Percentiles rank a stretch among this genome's conserved stretches.
These are phyloP conservation scores for Neodiprion lecontei DNA, from an alignment of 1,140 invertebrate genomes.

Conservation along the genomic window DNA sequence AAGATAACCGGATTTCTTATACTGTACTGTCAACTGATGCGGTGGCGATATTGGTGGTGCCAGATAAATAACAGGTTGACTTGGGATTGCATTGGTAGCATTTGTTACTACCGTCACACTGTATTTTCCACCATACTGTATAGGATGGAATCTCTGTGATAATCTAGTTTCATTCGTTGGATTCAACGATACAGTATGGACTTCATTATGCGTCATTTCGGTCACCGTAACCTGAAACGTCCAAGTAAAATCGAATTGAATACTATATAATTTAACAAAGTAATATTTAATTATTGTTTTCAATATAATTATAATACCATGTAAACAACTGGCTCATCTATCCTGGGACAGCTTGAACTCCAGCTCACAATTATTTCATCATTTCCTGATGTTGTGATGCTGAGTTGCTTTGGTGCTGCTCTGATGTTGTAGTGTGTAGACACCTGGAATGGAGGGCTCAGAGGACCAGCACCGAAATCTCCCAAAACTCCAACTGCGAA, in stretches of 20 bases:
- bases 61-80: slow-evolving; percentile 57
- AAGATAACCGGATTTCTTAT: slow-evolving; percentile 63
- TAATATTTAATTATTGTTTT: slow-evolving; percentile 8
- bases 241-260: slow-evolving; percentile 21
- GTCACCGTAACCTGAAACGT: slow-evolving; percentile 64
- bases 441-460: slow-evolving; percentile 63
- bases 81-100: slow-evolving; percentile 55
- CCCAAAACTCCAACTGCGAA: slow-evolving; percentile 75
- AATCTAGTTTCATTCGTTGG: slow-evolving; percentile 58
- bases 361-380: slow-evolving; percentile 60
- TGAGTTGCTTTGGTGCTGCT: slow-evolving; percentile 67
- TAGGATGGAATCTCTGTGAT: slow-evolving; percentile 62
- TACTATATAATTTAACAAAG: slow-evolving; percentile 22
- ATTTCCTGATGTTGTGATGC: slow-evolving; percentile 51
- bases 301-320: slow-evolving; percentile 56
- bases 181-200: slow-evolving; percentile 55
- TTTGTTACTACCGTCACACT: slow-evolving; percentile 67
- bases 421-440: slow-evolving; percentile 69
- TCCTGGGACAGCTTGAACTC: slow-evolving; percentile 64
- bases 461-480: slow-evolving; percentile 69
- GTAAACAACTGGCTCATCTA: slow-evolving; percentile 64
- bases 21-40: slow-evolving; percentile 66
- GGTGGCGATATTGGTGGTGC: slow-evolving; percentile 71
- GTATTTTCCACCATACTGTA: slow-evolving; percentile 71
- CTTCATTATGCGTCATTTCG: slow-evolving; percentile 60